A percentile compares a stretch with the other conserved stretches of the same genome.
Conservation (phyloP, 1,140 invertebrate genomes). For the Apis dorsata region DNA sequence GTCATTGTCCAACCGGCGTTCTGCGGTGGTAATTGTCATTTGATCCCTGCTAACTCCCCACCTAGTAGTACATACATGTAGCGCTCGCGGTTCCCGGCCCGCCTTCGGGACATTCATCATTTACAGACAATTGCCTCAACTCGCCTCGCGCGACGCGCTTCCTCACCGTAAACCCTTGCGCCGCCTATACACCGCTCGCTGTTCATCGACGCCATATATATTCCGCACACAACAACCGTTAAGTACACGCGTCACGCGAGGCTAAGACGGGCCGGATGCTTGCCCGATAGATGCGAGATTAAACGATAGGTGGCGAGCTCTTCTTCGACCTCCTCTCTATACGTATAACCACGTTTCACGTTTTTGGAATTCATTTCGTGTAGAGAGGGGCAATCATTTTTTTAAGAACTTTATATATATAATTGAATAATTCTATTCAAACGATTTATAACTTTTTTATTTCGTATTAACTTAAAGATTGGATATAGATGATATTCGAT, state of each 20-base stretch:
- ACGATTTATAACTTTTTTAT: no score
- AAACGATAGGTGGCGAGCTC: background rate
- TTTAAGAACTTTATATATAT: no score
- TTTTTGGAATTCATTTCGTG: no score
- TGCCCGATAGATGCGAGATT: background rate
- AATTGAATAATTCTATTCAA: no score
- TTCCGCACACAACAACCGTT: slow-evolving; percentile 45
- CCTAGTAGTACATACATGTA: slow-evolving; percentile 46
- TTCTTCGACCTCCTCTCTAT: background rate
- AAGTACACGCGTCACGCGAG: slow-evolving; percentile 28
- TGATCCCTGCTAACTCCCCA: slow-evolving; percentile 69
- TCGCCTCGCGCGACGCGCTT: slow-evolving; percentile 61
- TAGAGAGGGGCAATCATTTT: no score
- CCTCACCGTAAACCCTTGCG: slow-evolving; percentile 9
- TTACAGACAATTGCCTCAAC: slow-evolving; percentile 75
- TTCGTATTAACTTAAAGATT: no score
- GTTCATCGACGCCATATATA: slow-evolving; percentile 62
- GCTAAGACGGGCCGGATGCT: slow-evolving; percentile 31
- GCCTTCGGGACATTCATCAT: slow-evolving; percentile 72
- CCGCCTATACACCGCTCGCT: slow-evolving; percentile 48
- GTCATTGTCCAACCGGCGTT: slow-evolving; percentile 72
- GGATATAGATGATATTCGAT: no score
- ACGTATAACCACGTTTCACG: no score
- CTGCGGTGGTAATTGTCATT: slow-evolving; percentile 75
- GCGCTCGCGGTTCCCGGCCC: slow-evolving; percentile 58